Base-by-base conservation (phyloP, 2,888 invertebrate species). In the Campoletis raptor region DNA sequence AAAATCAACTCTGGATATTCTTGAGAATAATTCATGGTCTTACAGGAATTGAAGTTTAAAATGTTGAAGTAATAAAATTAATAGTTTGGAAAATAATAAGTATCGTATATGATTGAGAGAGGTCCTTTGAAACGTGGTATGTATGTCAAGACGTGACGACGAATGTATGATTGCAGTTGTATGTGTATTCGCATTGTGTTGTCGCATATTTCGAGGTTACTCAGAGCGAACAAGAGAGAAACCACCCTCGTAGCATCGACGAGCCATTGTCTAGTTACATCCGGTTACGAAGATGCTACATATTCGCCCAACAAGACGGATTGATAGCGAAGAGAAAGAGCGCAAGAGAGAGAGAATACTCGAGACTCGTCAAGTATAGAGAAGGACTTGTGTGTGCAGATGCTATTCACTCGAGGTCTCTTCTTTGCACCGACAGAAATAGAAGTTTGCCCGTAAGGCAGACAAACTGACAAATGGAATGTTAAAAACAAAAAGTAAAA, bases 191-290 rank as follows among this genome's bases (percentile, higher is more conserved):
- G 42, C 18, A 61, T 36, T 36, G 21, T 64, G 64, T 77, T n/a
- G 64, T 83, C 67, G 54, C 52, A 85, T 81, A 79, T 80, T 88
- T 83, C 85, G 74, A 82, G 85, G 82, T 85, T 78, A 24, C 48
- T 69, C 73, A 30, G n/a, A 36, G 73, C 12, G 48, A 30, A 42
- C n/a, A n/a, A 54, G 61, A 64, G 83, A 77, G 18, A 74, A 79
- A n/a, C 70, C 42, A 82, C 80, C 83, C 85, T 79, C 73, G 76
- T 77, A 18, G 82, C 89, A 90, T 91, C 91, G 90, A 90, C 90
- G 90, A 91, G 85, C 91, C 87, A 91, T 92, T 92, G 91, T 92
- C 86, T 89, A 80, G 85, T 83, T 79, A 86, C 85, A 80, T 89
- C 84, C 87, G 87, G 87, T 85, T 85, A 77, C 76, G 76, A 54